Evolutionary conservation across 2,888 invertebrate genomes (phyloP).

Genomic region (Heliconius ethilla): DNA sequence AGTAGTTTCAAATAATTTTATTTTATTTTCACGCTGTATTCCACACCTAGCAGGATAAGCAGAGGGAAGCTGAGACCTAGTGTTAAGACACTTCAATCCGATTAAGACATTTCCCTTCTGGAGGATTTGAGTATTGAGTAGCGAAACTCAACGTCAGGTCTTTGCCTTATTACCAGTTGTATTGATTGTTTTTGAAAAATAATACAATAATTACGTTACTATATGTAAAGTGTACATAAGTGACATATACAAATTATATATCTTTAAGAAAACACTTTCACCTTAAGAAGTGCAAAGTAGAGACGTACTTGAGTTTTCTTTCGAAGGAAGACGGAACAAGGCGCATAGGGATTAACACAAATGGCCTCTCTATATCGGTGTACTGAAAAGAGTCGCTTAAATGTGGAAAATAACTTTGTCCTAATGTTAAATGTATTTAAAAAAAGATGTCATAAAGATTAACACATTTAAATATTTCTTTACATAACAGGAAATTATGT

Average conservation of each 20-base stretch:
- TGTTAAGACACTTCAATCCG: too few species aligned
- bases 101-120: too few species aligned
- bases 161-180: too few species aligned
- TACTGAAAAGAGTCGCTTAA: slow-evolving; percentile 46
- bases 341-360: slow-evolving; percentile 52
- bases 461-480: not conserved
- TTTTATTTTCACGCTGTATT: too few species aligned
- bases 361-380: slow-evolving; percentile 47
- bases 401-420: slow-evolving; percentile 44
- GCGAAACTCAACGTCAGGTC: too few species aligned
- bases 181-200: too few species aligned
- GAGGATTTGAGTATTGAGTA: too few species aligned
- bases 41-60: too few species aligned
- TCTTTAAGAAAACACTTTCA: slow-evolving; percentile 32
- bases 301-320: slow-evolving; percentile 48
- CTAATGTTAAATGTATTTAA: slow-evolving; percentile 20
- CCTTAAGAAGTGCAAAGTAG: slow-evolving; percentile 31
- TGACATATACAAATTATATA: not conserved
- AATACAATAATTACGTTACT: too few species aligned
- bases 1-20: too few species aligned
- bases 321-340: slow-evolving; percentile 50
- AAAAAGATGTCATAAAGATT: slow-evolving; percentile 1
- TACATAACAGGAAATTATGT: not conserved
- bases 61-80: too few species aligned
- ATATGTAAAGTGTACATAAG: too few species aligned